These are phyloP conservation scores for Tragelaphus strepsiceros DNA, from an alignment of 2,113 vertebrate genomes.

Conservation along the genomic window DNA sequence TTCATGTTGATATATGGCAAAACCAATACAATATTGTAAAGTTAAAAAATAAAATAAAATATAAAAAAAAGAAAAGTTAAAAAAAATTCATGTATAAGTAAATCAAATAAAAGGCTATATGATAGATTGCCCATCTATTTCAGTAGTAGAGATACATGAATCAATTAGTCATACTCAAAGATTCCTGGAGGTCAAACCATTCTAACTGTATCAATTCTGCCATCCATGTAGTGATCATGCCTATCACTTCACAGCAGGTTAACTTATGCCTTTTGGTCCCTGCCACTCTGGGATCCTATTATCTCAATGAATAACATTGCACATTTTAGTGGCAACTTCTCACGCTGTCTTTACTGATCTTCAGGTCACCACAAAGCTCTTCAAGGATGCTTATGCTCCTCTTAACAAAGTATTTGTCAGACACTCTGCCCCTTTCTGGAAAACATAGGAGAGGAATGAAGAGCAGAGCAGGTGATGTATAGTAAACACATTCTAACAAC, in stretches of 20 bases:
- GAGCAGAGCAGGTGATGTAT: background rate
- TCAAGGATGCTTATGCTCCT: background rate
- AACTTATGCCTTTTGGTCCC: background rate
- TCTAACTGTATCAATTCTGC: background rate
- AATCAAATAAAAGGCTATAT: background rate
- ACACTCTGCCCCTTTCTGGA: background rate
- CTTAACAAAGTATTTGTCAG: background rate
- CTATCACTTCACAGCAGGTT: background rate
- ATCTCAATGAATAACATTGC: background rate
- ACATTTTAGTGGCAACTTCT: background rate
- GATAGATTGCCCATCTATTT: background rate
- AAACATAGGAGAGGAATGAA: rapidly evolving
- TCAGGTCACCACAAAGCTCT: background rate
- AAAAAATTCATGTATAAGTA: background rate
- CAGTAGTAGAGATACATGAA: background rate
- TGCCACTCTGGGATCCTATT: background rate
- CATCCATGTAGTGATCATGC: background rate
- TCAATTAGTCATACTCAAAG: background rate
- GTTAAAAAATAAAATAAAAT: too few species aligned
- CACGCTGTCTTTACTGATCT: background rate
- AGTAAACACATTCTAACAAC: background rate
- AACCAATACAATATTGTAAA: too few species aligned
- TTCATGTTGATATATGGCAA: too few species aligned
- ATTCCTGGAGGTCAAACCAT: background rate
- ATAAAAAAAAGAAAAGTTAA: too few species aligned